Evolutionary conservation across 2,888 invertebrate genomes (phyloP).

Genomic region (Tipula helvola): DNA sequence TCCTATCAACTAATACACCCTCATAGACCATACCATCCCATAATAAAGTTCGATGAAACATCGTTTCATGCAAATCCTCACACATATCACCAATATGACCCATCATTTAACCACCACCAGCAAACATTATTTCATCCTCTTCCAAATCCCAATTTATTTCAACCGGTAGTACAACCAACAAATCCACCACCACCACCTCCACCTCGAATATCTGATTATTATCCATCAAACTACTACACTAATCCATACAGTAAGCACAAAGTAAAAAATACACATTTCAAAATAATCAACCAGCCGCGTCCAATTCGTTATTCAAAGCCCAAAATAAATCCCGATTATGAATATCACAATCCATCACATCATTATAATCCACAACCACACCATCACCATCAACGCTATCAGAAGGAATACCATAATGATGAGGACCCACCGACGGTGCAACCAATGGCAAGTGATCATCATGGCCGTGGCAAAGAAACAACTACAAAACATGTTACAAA

Average conservation of each 20-base stretch:
- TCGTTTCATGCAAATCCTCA: background rate
- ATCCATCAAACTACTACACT: background rate
- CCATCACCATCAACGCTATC: background rate
- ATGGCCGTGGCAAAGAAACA: background rate
- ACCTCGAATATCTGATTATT: background rate
- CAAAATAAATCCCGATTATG: background rate
- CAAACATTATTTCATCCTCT: background rate
- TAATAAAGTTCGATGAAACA: background rate
- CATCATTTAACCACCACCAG: background rate
- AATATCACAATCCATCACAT: background rate
- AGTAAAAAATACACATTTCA: background rate
- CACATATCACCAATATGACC: background rate
- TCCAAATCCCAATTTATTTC: background rate
- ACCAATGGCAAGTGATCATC: background rate
- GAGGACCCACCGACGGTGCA: background rate
- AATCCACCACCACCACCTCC: background rate
- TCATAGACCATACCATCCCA: background rate
- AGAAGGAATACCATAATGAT: background rate
- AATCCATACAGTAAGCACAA: background rate
- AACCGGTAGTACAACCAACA: background rate
- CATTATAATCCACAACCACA: background rate
- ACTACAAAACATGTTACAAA: background rate
- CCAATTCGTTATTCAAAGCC: background rate
- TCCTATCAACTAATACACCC: background rate
- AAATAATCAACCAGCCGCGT: background rate